Percentiles rank a stretch among this genome's conserved stretches.
These are phyloP conservation scores for Clistopyga incitator DNA, from an alignment of 2,888 invertebrate species.

Conservation along the genomic window DNA sequence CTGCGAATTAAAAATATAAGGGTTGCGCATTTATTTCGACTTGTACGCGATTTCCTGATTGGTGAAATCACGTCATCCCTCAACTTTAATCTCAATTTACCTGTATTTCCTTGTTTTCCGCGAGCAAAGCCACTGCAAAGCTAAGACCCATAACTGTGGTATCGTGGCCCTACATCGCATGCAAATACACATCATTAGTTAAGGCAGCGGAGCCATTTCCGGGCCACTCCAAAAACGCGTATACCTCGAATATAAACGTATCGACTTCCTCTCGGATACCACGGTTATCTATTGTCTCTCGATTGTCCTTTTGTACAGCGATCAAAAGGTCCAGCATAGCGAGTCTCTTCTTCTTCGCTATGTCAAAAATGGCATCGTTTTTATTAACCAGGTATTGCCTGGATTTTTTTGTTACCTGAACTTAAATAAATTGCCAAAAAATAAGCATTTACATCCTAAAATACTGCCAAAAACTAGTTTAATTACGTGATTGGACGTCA, in stretches of 20 bases:
- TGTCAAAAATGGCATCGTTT: background rate
- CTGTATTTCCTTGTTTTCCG: slow-evolving; percentile 66
- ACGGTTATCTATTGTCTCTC: slow-evolving; percentile 58
- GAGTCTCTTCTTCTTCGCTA: slow-evolving; percentile 62
- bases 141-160: slow-evolving; percentile 62
- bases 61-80: background rate
- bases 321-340: slow-evolving; percentile 70
- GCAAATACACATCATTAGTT: background rate
- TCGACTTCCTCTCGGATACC: slow-evolving; percentile 70
- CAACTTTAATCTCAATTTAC: slow-evolving; percentile 19
- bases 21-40: no score
- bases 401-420: background rate
- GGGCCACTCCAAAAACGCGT: no score
- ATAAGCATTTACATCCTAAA: no score
- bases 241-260: slow-evolving; percentile 70
- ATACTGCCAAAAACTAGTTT: background rate
- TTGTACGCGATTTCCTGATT: background rate
- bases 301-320: slow-evolving; percentile 54
- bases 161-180: slow-evolving; percentile 65
- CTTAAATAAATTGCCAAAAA: background rate
- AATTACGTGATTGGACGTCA: slow-evolving; percentile 34
- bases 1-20: slow-evolving; percentile 38
- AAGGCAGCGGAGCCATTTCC: no score
- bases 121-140: slow-evolving; percentile 64
- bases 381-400: background rate